A percentile compares a stretch with the other conserved stretches of the same genome.
Conservation (phyloP, 2,113 vertebrate genomes). For the Rhinoderma darwinii region DNA sequence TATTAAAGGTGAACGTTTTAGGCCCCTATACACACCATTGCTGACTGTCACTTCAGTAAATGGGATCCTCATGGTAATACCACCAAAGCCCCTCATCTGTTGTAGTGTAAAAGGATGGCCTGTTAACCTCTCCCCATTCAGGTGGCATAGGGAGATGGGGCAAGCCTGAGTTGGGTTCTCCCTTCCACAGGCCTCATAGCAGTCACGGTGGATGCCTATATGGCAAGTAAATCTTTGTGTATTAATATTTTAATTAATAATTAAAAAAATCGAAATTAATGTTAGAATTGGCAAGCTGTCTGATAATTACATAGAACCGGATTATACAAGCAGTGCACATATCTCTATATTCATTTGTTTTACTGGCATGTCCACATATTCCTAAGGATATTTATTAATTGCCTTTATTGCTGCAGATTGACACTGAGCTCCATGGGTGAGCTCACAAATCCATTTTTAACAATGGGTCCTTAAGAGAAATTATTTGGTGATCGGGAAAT, state of each 20-base stretch:
- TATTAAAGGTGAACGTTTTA: too few species aligned
- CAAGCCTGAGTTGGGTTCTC: not conserved
- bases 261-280: not conserved
- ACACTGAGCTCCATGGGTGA: constrained; percentile 7
- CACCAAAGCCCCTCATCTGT: too few species aligned
- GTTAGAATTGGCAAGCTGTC: not conserved
- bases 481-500: not conserved
- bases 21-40: too few species aligned
- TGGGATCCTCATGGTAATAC: too few species aligned
- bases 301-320: not conserved
- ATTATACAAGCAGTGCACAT: not conserved
- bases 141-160: not conserved
- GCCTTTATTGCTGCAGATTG: not conserved
- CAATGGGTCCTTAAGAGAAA: constrained; percentile 4
- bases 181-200: not conserved
- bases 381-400: not conserved
- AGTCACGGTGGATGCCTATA: not conserved
- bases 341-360: not conserved
- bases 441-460: not conserved
- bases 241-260: too few species aligned
- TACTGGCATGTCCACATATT: not conserved
- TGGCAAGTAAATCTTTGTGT: not conserved
- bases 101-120: too few species aligned
- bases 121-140: too few species aligned
- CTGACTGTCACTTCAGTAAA: too few species aligned